These are phyloP conservation scores for Drosophila navojoa DNA, from an alignment of 1,140 invertebrate species.

Conservation along the genomic window DNA sequence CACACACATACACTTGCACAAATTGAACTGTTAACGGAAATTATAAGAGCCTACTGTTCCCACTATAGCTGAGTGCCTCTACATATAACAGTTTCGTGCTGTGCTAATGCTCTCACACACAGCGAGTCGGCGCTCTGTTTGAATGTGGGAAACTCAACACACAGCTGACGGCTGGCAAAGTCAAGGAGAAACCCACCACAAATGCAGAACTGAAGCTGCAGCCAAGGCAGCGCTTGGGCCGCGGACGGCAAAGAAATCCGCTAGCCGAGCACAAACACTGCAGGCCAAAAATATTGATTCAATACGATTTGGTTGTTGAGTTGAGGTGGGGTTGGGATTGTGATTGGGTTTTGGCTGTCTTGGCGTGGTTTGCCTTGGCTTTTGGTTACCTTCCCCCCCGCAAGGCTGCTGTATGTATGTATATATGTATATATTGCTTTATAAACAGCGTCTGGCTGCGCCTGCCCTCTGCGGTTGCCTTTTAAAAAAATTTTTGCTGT, in stretches of 20 bases:
- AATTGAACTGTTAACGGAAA: conserved; percentile 3
- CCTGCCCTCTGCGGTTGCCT: conserved; percentile 22
- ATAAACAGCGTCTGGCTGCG: conserved; percentile 69
- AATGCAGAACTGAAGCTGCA: conserved; percentile 47
- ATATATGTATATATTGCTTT: conserved; percentile 64
- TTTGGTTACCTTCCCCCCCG: conserved; percentile 26
- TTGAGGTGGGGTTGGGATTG: neutral
- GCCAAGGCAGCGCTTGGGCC: conserved; percentile 13
- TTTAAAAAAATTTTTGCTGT: conserved; percentile 48
- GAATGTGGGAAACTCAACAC: conserved; percentile 50
- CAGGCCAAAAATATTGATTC: conserved; percentile 75
- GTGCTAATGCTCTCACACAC: conserved; percentile 13
- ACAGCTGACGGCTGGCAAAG: conserved; percentile 41
- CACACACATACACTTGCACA: neutral
- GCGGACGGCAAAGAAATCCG: conserved; percentile 32
- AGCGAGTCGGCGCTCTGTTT: conserved; percentile 47
- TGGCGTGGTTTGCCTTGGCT: conserved; percentile 27
- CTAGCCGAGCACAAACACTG: conserved; percentile 48
- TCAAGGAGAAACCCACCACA: conserved; percentile 50
- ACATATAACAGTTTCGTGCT: conserved; percentile 21
- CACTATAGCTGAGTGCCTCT: conserved; percentile 9
- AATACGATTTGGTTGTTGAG: conserved; percentile 27
- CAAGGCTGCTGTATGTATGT: neutral
- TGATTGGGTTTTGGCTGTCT: neutral
- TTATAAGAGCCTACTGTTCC: conserved; percentile 49